Evolutionary conservation across 2,888 invertebrate species (phyloP).

Genomic region (Nematopogon swammerdamellus): DNA sequence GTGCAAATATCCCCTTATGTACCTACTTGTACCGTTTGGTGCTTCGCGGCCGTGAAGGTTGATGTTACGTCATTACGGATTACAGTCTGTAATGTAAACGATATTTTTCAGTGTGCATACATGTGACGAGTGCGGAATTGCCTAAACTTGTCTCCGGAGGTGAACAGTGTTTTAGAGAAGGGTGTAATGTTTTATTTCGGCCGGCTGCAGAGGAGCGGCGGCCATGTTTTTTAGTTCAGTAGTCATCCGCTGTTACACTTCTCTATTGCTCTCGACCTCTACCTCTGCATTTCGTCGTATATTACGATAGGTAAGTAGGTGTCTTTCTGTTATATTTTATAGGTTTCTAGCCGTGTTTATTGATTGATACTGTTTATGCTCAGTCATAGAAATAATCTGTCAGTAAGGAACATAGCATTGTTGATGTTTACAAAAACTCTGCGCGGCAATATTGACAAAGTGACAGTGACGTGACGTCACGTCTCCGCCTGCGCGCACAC

Average conservation of each 20-base stretch:
- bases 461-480: not conserved
- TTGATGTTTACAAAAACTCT: not conserved
- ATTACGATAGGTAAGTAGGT: slow-evolving; percentile 19
- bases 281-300: slow-evolving; percentile 27
- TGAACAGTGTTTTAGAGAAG: slow-evolving; percentile 20
- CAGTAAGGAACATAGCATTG: not conserved
- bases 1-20: slow-evolving; percentile 17
- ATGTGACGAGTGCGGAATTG: not conserved
- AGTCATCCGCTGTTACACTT: slow-evolving; percentile 34
- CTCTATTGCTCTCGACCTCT: slow-evolving; percentile 1
- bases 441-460: not conserved
- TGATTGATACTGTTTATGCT: not conserved
- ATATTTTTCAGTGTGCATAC: slow-evolving; percentile 19
- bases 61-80: slow-evolving; percentile 55
- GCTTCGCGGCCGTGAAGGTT: slow-evolving; percentile 55
- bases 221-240: slow-evolving; percentile 55
- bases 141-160: slow-evolving; percentile 18
- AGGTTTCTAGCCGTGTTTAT: not conserved
- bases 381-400: not conserved
- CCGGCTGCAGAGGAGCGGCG: slow-evolving; percentile 51
- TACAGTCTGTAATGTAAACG: slow-evolving; percentile 41
- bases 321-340: not conserved
- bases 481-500: not conserved
- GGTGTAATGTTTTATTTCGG: slow-evolving; percentile 27
- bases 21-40: slow-evolving; percentile 26